phyloP scores from a whole-genome alignment of 2,113 vertebrate species.

The Caretta caretta region DNA sequence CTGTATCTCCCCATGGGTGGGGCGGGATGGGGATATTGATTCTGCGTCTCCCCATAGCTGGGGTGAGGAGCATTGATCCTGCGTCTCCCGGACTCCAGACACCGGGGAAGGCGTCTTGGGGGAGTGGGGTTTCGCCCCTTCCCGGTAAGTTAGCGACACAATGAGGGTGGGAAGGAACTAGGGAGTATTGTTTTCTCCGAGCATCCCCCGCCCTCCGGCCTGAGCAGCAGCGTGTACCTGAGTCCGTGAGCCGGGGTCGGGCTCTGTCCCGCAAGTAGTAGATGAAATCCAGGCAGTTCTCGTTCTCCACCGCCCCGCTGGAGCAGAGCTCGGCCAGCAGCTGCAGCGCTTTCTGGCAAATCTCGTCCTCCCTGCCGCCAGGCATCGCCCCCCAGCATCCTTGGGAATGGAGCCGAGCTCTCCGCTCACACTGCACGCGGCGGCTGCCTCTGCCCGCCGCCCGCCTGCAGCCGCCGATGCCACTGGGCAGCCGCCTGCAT shows the following conservation, averaged over 20 bases:
- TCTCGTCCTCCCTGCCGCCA: constrained; percentile 97
- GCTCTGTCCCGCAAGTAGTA: constrained; percentile 94
- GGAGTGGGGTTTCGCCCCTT: not conserved
- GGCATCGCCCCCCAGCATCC: constrained; percentile 99
- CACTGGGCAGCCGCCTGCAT: constrained; percentile 62
- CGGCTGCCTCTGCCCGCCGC: constrained; percentile 36
- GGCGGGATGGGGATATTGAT: not conserved
- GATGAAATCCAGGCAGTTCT: constrained; percentile 96
- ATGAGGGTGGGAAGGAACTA: not conserved
- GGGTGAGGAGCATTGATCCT: not conserved
- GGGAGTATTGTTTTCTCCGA: not conserved
- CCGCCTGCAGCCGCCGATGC: constrained; percentile 26
- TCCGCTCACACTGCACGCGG: constrained; percentile 79
- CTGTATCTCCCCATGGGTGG: no score
- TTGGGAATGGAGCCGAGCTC: constrained; percentile 86
- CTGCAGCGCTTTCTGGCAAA: constrained; percentile 97
- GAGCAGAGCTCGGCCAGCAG: constrained; percentile 96
- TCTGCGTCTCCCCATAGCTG: no score
- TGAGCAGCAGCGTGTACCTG: constrained; percentile 82
- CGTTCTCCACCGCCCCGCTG: constrained; percentile 94
- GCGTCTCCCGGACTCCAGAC: not conserved
- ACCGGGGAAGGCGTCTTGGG: constrained; percentile 16
- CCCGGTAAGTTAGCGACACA: not conserved
- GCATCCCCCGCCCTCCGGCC: not conserved
- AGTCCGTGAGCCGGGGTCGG: constrained; percentile 91